Base-by-base conservation (phyloP, 2,797 vertebrate genomes). In the Pseudochaenichthys georgianus region DNA sequence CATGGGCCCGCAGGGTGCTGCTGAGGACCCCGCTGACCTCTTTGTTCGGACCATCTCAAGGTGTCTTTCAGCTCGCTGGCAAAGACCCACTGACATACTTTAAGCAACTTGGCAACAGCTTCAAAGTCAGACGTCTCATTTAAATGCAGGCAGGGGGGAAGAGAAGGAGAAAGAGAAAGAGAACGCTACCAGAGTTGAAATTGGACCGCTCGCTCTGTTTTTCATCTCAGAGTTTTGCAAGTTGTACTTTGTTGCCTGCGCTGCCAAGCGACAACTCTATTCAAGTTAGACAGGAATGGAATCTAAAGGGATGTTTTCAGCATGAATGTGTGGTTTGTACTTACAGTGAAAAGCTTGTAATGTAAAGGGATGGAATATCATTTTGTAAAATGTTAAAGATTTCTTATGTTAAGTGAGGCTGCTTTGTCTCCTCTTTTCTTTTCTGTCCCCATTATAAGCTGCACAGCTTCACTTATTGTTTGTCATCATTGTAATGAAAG, bases 21-120 rank as follows among this genome's bases (percentile, higher is more conserved):
- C 84, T 54, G 46, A 34, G 65, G 81, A 80, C 84, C 85, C 89
- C 17, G 28, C 80, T 86, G 73, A 85, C 87, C 88, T 86, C 90
- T 90, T 91, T 94, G 88, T 89, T 86, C 67, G 58, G 77, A 77
- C 75, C 67, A 82, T 87, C 88, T 90, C 84, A 89, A 93, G 89
- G 90, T 92, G 89, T 93, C 89, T 91, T 91, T 93, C 87, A 88
- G 85, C 74, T 76, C 48, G 13, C 87, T 87, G 87, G 89, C 88
- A 91, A 78, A 88, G 88, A 87, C 87, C 90, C 87, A 83, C 85
- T 91, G 90, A 91, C 91, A 90, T 88, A 87, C 73, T 93, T 92
- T 88, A 84, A 82, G 87, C 85, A 89, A 91, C 88, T 88, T 81
- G 88, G 87, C 89, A 89, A 83, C 88, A 78, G 84, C 93, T 92